Base-by-base conservation (phyloP, 2,888 invertebrate species). In the Plutella xylostella region DNA sequence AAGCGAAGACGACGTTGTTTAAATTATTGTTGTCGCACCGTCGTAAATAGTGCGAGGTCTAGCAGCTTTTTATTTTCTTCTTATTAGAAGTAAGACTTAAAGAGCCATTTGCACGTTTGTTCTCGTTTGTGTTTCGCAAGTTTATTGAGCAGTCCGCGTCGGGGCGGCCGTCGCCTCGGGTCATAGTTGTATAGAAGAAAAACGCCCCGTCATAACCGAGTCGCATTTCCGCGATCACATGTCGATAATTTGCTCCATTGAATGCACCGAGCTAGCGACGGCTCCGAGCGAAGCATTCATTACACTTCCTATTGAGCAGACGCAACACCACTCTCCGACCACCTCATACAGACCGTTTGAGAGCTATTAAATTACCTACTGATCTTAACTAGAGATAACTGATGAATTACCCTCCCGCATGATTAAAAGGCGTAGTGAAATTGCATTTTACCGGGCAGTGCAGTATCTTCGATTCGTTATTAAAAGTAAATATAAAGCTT, bases 261-360 rank as follows among this genome's bases (percentile, higher is more conserved):
- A 69, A 61, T 55, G 55, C 54, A 56, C 63, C 61, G 59, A 63
- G 58, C 54, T 49, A n/a, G 30, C 17, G 4, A 18, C 17, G 19
- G 30, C 19, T 6, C n/a, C n/a, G 18, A 19, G 12, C 6, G 52
- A 48, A 48, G 63, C 60, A 68, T 71, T 72, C 67, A 72, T 66
- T 69, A 68, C 58, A 65, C 57, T 63, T 68, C 65, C 67, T 61
- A 71, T 71, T 68, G 68, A 66, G 58, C 58, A 66, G 59, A 58
- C 58, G 57, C 56, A 58, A 56, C 48, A 30, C 49, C 58, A 53
- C 60, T 66, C 68, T n/a, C n/a, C n/a, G n/a, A n/a, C n/a, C 64
- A 67, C 72, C 70, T 75, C 67, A 60, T 66, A 74, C 62, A 64
- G 60, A 62, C 61, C 57, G 63, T 72, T 68, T 67, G 61, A 64